A percentile compares a stretch with the other conserved stretches of the same genome.
Evolutionary conservation across 2,888 invertebrate genomes (phyloP).

Genomic region (Sarcophaga rosellei): DNA sequence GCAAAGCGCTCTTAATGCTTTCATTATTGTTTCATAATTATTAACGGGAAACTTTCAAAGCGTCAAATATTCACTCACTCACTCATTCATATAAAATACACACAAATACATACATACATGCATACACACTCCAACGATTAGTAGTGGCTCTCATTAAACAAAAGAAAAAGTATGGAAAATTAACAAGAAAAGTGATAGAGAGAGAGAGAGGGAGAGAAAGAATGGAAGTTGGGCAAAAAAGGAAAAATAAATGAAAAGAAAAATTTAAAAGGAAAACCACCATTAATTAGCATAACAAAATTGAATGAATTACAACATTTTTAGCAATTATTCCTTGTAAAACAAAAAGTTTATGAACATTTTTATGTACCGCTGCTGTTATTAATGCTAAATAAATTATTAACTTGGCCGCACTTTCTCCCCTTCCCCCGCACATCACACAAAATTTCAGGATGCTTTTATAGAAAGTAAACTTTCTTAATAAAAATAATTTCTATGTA

Average conservation of each 20-base stretch:
- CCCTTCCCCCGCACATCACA: too few relatives aligned
- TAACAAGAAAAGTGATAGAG: slow-evolving; percentile 23
- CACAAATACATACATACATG: slow-evolving; percentile 7
- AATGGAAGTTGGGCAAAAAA: background rate
- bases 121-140: background rate
- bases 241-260: too few relatives aligned
- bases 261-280: slow-evolving; percentile 5
- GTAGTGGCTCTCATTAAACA: slow-evolving; percentile 45
- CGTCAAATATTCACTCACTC: background rate
- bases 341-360: slow-evolving; percentile 52
- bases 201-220: background rate
- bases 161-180: slow-evolving; percentile 22
- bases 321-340: slow-evolving; percentile 53
- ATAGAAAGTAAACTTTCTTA: too few relatives aligned
- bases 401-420: slow-evolving; percentile 13
- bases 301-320: slow-evolving; percentile 36
- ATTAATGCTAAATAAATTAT: slow-evolving; percentile 58
- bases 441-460: too few relatives aligned
- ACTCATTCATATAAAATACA: background rate
- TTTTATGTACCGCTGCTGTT: slow-evolving; percentile 5
- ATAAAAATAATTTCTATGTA: too few relatives aligned
- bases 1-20: background rate
- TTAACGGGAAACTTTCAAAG: slow-evolving; percentile 18
- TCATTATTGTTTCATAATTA: slow-evolving; percentile 15
- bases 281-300: slow-evolving; percentile 59